A percentile compares a stretch with the other conserved stretches of the same genome.
These are phyloP conservation scores for Rotaria sp. DNA, from an alignment of 2,888 invertebrate genomes.

Conservation along the genomic window DNA sequence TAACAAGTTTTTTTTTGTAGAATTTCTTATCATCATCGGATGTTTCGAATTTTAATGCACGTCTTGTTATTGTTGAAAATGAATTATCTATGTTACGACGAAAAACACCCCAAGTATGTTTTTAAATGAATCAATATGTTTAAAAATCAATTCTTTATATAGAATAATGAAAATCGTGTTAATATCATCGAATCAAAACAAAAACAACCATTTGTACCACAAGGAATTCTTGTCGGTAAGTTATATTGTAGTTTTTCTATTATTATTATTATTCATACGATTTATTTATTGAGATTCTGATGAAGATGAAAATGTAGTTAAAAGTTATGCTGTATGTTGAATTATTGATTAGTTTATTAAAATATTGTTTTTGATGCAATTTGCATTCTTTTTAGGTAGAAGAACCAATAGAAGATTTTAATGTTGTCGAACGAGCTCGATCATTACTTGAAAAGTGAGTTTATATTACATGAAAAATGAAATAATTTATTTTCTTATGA, in stretches of 20 bases:
- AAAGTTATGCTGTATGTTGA: slow-evolving; percentile 1
- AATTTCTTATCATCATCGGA: not conserved
- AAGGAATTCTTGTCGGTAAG: slow-evolving; percentile 30
- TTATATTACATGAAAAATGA: not conserved
- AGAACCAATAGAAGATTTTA: not conserved
- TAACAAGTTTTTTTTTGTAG: not conserved
- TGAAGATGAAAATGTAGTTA: not conserved
- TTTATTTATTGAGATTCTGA: not conserved
- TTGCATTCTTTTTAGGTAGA: not conserved
- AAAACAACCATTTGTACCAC: not conserved
- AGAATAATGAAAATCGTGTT: not conserved
- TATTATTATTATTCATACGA: not conserved
- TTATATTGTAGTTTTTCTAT: not conserved
- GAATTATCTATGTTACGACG: slow-evolving; percentile 3
- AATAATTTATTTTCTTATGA: not conserved
- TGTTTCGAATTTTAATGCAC: slow-evolving; percentile 20
- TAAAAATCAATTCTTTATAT: not conserved
- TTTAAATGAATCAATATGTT: not conserved
- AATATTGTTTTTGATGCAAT: not conserved
- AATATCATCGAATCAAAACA: not conserved
- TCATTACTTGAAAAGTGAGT: slow-evolving; percentile 13
- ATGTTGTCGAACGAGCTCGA: not conserved
- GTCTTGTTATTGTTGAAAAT: slow-evolving; percentile 14
- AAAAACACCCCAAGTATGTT: not conserved
- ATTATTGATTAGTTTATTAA: not conserved